Evolutionary conservation across 2,113 vertebrate genomes (phyloP), one percentile per base, ranked within the genome.

Genomic region (Poicephalus meyeri): DNA sequence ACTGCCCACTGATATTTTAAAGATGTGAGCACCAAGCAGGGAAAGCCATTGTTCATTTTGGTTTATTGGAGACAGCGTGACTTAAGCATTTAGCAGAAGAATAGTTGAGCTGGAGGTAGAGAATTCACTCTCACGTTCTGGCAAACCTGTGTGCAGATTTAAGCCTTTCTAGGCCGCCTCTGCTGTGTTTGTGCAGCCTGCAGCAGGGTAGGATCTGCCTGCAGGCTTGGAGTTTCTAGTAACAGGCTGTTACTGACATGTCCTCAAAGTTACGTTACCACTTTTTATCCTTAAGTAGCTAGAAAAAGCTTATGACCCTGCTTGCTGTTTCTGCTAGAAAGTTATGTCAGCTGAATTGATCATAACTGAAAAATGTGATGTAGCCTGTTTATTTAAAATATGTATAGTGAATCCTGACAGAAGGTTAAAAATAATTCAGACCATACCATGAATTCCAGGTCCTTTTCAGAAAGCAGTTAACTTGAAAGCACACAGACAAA

Each of bases 1-100:
- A 96, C 91, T 95, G 91, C 80, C 83, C 96, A 83, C 91, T 71
- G 79, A 23, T 95, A 55, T 87, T 97, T 93, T 83, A 91, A 93
- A 96, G 89, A 88, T 65, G 56, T 78, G 91, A 95, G 65, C 71
- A 86, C 60, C 53, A 83, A 55, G 79, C 44, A 86, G 70, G 52
- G 58, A 93, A 68, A 91, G 42, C 49, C 41, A 90, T 93, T 95
- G 96, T 94, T 96, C 89, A 65, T 89, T 88, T 87, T 72, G 55
- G 31, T 60, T 95, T 94, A 69, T 76, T 92, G 33, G 76, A 95
- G 69, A 71, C 64, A 94, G 90, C 1, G 0, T 93, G 90, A 96
- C 89, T 76, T 94, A 86, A 60, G 89, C 90, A 83, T 78, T 84
- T 88, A 93, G 61, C 65, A 85, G 65, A 86, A 79, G 86, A 85